Percentiles rank a stretch among this genome's conserved stretches.
Evolutionary conservation across 2,888 invertebrate species (phyloP).

Genomic region (Neoitamus cyanurus): DNA sequence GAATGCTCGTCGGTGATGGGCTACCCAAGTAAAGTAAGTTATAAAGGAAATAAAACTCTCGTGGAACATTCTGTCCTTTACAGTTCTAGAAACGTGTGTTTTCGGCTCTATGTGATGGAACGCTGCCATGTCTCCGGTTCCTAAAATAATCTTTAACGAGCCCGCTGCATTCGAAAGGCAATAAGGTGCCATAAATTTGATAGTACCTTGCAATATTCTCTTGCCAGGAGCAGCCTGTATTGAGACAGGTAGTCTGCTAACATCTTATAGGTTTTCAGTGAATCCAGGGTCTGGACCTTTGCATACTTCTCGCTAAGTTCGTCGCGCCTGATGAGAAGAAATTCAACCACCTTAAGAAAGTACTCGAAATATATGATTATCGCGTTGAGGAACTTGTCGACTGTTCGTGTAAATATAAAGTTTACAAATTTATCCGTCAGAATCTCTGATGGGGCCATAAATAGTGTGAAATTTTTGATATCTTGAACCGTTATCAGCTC

Average conservation of each 20-base stretch:
- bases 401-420: conserved; percentile 60
- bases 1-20: conserved; percentile 61
- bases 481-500: conserved; percentile 61
- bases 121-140: conserved; percentile 53
- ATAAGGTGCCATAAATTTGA: not conserved
- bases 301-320: conserved; percentile 58
- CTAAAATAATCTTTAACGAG: conserved; percentile 38
- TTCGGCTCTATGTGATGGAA: conserved; percentile 61
- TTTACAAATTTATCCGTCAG: conserved; percentile 57
- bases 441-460: conserved; percentile 59
- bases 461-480: conserved; percentile 62
- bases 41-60: conserved; percentile 61
- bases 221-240: conserved; percentile 62
- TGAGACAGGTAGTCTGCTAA: conserved; percentile 61
- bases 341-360: conserved; percentile 63
- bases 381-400: conserved; percentile 60
- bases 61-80: conserved; percentile 59
- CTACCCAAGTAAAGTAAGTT: conserved; percentile 63
- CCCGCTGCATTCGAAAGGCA: not conserved
- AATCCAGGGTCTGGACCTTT: conserved; percentile 60
- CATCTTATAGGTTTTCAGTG: conserved; percentile 59
- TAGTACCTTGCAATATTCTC: conserved; percentile 61
- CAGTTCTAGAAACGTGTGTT: conserved; percentile 59
- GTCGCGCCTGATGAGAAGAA: conserved; percentile 61
- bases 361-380: conserved; percentile 64